Percentiles rank a stretch among this genome's conserved stretches.
Evolutionary conservation across 1,140 invertebrate species (phyloP).

Genomic region (Rhynchophorus ferrugineus): DNA sequence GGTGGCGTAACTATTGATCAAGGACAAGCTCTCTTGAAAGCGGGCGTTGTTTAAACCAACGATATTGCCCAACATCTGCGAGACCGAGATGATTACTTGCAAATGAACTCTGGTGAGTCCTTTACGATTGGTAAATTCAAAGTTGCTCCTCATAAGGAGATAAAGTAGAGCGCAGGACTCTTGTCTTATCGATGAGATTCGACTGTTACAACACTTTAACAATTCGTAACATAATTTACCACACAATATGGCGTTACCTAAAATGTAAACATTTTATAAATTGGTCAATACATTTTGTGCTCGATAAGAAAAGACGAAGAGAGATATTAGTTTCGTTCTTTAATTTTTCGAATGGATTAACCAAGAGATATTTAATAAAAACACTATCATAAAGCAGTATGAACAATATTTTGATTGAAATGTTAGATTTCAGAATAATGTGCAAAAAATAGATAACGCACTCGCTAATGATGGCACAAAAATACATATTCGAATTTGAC

Average conservation of each 20-base stretch:
- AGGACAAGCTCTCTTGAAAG: constrained; percentile 84
- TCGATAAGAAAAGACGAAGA: too few species aligned
- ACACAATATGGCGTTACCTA: constrained; percentile 75
- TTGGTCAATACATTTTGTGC: too few species aligned
- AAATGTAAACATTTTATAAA: constrained; percentile 16
- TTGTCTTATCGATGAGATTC: constrained; percentile 69
- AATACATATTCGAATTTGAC: too few species aligned
- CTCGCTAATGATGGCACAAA: too few species aligned
- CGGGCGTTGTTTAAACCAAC: constrained; percentile 79
- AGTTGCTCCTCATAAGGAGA: constrained; percentile 87
- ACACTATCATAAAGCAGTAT: too few species aligned
- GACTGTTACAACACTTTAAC: constrained; percentile 72
- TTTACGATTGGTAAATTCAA: constrained; percentile 76
- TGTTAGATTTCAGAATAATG: too few species aligned
- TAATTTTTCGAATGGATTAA: too few species aligned
- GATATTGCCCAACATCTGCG: constrained; percentile 80
- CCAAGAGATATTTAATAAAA: too few species aligned
- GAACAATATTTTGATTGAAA: too few species aligned
- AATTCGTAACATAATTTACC: constrained; percentile 78
- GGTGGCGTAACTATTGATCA: constrained; percentile 87
- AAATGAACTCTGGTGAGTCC: constrained; percentile 80
- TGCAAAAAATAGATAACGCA: too few species aligned
- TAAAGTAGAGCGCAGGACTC: constrained; percentile 87
- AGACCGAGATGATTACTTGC: constrained; percentile 87
- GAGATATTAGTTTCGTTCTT: too few species aligned